Base-by-base conservation (phyloP, 1,140 invertebrate genomes). In the Plectrocnemia conspersa region DNA sequence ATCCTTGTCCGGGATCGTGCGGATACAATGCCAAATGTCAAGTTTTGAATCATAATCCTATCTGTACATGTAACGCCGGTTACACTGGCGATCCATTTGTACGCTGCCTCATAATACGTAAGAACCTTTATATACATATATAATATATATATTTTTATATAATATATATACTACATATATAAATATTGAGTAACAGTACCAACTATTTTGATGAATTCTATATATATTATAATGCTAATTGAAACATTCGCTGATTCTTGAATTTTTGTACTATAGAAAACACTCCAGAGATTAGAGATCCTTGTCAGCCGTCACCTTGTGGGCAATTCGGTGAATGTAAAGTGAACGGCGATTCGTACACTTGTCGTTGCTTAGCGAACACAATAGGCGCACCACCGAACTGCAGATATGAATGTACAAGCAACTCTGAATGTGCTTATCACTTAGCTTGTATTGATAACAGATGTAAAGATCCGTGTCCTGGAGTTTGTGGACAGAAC, bases 251-350 rank as follows among this genome's bases (percentile, higher is more conserved):
- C 46, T n/a, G 54, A 58, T 44, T 32, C 41, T 47, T 1, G 52
- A 35, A 29, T 52, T 71, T 67, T 59, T 22, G 29, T 61, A 29
- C 64, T 72, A 62, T 75, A 67, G 29, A 56, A 66, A 48, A 25
- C 68, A 16, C 62, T 69, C 54, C 72, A 70, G 61, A 65, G 45
- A 45, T 66, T 54, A 64, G 60, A 65, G 69, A 85, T 61, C 84
- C 85, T 0, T 91, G 89, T 64, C 70, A 78, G 32, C 85, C 86
- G 1, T 82, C 83, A 7, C 87, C 87, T 1, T 91, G 88, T 64
- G 88, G 88, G 5, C 76, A 82, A 0, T 87, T 90, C 63, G 82
- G 84, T 24, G 68, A 83, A 61, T 91, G 88, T 64, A 73, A 79
- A 47, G 76, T 78, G 15, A 76, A 74, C 5, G 74, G 77, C 21